Percentiles rank a stretch among this genome's conserved stretches.
Evolutionary conservation across 2,888 invertebrate species (phyloP).

Genomic region (Hydrotaea diabolus): DNA sequence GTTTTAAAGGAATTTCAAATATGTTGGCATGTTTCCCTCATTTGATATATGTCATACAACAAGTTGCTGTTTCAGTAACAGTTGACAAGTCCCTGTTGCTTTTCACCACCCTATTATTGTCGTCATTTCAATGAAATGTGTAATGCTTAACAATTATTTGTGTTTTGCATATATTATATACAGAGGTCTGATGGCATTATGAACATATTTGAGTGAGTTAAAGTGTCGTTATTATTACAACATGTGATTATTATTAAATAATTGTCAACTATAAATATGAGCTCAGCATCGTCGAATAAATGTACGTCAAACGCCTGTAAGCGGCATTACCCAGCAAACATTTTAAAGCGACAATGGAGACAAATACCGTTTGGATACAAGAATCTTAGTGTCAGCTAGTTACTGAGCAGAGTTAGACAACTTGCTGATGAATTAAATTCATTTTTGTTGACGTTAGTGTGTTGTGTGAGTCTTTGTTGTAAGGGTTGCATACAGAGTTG

Average conservation of each 20-base stretch:
- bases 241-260: conserved; percentile 65
- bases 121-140: conserved; percentile 22
- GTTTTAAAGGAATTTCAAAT: conserved; percentile 42
- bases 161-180: conserved; percentile 56
- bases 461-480: too few species aligned
- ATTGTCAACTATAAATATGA: conserved; percentile 63
- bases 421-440: too few species aligned
- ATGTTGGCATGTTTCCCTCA: too few species aligned
- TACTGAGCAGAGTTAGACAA: too few species aligned
- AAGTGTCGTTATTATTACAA: conserved; percentile 62
- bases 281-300: conserved; percentile 42
- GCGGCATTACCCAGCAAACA: conserved; percentile 11
- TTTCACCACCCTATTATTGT: conserved; percentile 45
- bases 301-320: not conserved
- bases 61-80: conserved; percentile 49
- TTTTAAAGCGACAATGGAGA: too few species aligned
- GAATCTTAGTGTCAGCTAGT: too few species aligned
- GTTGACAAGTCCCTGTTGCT: conserved; percentile 43
- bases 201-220: conserved; percentile 33
- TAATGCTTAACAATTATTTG: conserved; percentile 49
- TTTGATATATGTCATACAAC: conserved; percentile 50
- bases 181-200: conserved; percentile 3
- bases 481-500: too few species aligned
- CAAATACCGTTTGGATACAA: too few species aligned
- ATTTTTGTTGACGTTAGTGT: too few species aligned